Evolutionary conservation across 2,113 vertebrate species (phyloP).

Genomic region (Tetrax tetrax): DNA sequence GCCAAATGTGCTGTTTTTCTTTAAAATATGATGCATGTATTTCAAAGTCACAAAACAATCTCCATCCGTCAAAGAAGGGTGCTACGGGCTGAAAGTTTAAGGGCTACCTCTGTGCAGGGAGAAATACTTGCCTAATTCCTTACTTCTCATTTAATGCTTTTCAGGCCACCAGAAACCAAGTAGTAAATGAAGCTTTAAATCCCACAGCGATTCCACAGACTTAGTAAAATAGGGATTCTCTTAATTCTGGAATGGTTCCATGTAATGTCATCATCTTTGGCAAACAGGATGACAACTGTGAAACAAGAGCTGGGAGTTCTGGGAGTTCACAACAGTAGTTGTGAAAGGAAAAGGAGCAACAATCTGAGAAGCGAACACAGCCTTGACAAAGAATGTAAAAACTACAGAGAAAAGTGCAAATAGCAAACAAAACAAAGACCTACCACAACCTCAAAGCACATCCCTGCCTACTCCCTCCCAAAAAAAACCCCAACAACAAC

Average conservation of each 20-base stretch:
- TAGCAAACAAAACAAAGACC: neutral
- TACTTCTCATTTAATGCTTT: neutral
- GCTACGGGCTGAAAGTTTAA: neutral
- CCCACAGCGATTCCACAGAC: neutral
- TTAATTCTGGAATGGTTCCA: neutral
- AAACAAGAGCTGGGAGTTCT: neutral
- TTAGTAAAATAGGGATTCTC: neutral
- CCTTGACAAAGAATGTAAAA: neutral
- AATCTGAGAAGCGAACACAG: neutral
- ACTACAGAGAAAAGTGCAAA: neutral
- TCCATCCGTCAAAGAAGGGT: neutral
- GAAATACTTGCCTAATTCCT: neutral
- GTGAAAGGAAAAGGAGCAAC: neutral
- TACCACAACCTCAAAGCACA: neutral
- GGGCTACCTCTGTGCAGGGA: neutral
- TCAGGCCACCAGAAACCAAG: neutral
- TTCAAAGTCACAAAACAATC: neutral
- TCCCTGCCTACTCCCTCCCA: accelerated
- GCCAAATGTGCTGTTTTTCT: neutral
- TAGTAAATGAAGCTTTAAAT: neutral
- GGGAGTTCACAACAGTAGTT: neutral
- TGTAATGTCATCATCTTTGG: neutral
- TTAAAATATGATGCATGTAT: neutral
- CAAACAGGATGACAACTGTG: neutral
- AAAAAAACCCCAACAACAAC: neutral